Base-by-base conservation (phyloP, 2,113 vertebrate genomes). In the Calyptomena viridis region DNA sequence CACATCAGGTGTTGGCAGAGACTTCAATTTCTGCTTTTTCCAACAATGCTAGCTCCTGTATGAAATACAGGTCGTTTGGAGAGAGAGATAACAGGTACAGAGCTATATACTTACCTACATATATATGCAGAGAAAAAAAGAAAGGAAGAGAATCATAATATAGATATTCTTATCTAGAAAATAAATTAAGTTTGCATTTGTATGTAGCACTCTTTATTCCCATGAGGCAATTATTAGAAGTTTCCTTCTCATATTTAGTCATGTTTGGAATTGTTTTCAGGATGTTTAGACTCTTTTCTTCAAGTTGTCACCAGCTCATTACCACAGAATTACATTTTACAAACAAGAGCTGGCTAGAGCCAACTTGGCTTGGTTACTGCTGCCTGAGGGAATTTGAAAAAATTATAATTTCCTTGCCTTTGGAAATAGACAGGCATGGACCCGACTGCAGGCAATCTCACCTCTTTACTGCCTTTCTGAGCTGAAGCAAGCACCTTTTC, bases 241-340 rank as follows among this genome's bases (percentile, higher is more conserved):
- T 84, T 46, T 84, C 60, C n/a, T 93, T 89, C 66, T 94, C 40
- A 6, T 86, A 96, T 97, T 96, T 90, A 96, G 85, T 96, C 89
- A 93, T 96, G 93, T 95, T 97, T 98, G 89, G 94, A 96, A 95
- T 97, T 95, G 82, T 97, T 96, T 97, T 94, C 93, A 95, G 89
- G 95, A 96, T 97, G 87, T 96, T 98, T 97, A 97, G 84, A 96
- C 95, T 94, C 87, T 96, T 96, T 96, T 97, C 90, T 94, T 96
- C 96, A 96, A 89, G 77, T 96, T 97, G 96, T 97, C 97, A 98
- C 97, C 95, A 97, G 94, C 94, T 98, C 95, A 97, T 98, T 98
- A 97, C 97, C 95, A 96, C 96, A 97, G 96, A 97, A 98, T 96
- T 97, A 95, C 91, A 97, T 97, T 97, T 97, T 96, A 97, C 96